Base-by-base conservation (phyloP, 2,113 vertebrate species). In the Xyliphius kryptos region DNA sequence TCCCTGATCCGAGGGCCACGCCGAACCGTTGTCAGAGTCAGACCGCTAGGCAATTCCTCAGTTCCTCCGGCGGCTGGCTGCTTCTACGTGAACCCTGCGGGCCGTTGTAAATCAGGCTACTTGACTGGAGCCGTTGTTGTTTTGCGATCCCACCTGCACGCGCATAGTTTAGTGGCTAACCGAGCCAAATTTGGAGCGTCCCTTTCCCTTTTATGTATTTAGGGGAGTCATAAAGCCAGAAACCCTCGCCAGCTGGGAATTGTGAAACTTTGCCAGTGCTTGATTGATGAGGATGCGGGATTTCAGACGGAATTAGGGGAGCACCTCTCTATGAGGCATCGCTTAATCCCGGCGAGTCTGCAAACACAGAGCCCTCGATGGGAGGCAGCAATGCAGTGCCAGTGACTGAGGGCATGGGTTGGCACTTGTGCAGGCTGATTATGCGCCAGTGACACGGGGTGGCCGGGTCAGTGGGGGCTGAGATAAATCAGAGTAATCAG, bases 401-500 rank as follows among this genome's bases (percentile, higher is more conserved):
- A n/a, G n/a, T n/a, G 26, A 32, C 26, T 6, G 26, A 20, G n/a
- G 61, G 53, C 26, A 20, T 9, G 15, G 5, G 12, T 14, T 40
- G 38, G 67, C 81, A 81, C 75, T 79, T 68, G 73, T 71, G 76
- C 74, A 84, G 72, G 67, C 80, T 86, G 82, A 85, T 90, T 84
- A 48, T 46, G 36, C 26, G 26, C 26, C 63, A 66, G 51, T 1
- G 3, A 7, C 12, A 12, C 49, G 20, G 3, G 47, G 38, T 36
- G 36, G 49, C 47, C 17, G 19, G 49, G 48, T 9, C 40, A 41
- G 85, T 83, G 82, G 82, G 82, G 89, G 80, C 22, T 77, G 80
- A 87, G 90, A 84, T 74, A 77, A 79, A 79, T 87, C 75, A 80
- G 87, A 87, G 90, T 89, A 88, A 90, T 91, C 88, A 89, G 84